Percentiles rank a stretch among this genome's conserved stretches.
phyloP scores from a whole-genome alignment of 2,888 invertebrate species.

The Rhyacophila evoluta region DNA sequence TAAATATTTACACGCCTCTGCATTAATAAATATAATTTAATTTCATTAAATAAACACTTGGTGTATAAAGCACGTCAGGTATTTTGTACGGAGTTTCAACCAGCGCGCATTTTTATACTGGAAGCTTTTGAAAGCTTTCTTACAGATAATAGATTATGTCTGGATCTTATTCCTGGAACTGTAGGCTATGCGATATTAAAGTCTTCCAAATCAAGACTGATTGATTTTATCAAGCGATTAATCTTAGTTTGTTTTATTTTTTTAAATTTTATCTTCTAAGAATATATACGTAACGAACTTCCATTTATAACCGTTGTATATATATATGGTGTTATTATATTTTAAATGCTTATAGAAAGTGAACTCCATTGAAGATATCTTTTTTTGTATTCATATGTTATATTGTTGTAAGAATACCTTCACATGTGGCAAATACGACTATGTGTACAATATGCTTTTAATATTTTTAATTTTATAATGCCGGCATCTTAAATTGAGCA shows the following conservation, averaged over 20 bases:
- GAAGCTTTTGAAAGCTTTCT: not conserved
- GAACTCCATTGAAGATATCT: too few relatives aligned
- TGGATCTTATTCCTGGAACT: not conserved
- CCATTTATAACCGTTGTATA: not conserved
- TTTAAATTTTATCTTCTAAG: not conserved
- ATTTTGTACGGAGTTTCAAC: not conserved
- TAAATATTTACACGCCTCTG: not conserved
- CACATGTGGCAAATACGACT: too few relatives aligned
- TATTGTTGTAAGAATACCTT: too few relatives aligned
- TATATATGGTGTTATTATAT: too few relatives aligned
- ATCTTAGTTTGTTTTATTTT: not conserved
- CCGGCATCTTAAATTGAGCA: too few relatives aligned
- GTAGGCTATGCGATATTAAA: not conserved
- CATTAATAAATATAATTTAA: not conserved
- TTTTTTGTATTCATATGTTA: too few relatives aligned
- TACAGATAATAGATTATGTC: not conserved
- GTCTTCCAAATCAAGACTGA: not conserved
- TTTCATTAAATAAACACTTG: not conserved
- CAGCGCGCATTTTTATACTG: not conserved
- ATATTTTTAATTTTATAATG: too few relatives aligned
- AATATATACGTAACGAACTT: not conserved
- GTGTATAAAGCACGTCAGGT: not conserved
- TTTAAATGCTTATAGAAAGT: too few relatives aligned
- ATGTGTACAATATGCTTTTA: too few relatives aligned
- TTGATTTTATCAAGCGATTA: not conserved